A percentile compares a stretch with the other conserved stretches of the same genome.
phyloP scores from a whole-genome alignment of 2,113 vertebrate species.

The Origma solitaria region DNA sequence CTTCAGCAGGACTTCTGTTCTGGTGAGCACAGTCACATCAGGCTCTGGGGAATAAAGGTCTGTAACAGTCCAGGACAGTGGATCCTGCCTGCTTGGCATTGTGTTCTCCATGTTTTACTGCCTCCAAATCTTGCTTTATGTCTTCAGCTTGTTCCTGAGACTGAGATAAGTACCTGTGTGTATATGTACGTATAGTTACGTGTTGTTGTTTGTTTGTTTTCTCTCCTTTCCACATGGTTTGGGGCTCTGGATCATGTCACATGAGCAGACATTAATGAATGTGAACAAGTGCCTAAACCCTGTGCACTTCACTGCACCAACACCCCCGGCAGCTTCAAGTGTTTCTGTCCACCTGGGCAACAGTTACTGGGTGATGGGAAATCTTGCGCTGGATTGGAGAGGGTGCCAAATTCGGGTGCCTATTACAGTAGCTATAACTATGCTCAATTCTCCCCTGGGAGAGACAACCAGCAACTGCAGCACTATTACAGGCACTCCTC shows the following conservation, averaged over 20 bases:
- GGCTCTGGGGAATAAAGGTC: neutral
- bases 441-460: slow-evolving; percentile 80
- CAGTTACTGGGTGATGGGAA: slow-evolving; percentile 93
- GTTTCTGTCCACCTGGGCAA: slow-evolving; percentile 88
- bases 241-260: slow-evolving; percentile 74
- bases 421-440: slow-evolving; percentile 82
- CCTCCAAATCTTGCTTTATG: neutral
- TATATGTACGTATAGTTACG: slow-evolving; percentile 2
- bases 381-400: slow-evolving; percentile 94
- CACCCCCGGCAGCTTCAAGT: slow-evolving; percentile 94
- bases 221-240: slow-evolving; percentile 69
- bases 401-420: slow-evolving; percentile 82
- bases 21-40: neutral
- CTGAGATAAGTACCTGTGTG: slow-evolving; percentile 53
- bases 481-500: slow-evolving; percentile 89
- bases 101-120: neutral
- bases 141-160: slow-evolving; percentile 63
- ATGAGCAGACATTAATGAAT: slow-evolving; percentile 96
- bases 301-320: slow-evolving; percentile 93
- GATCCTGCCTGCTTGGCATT: neutral
- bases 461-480: slow-evolving; percentile 76
- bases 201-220: slow-evolving; percentile 67
- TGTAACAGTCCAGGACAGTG: neutral
- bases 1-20: neutral
- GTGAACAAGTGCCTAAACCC: slow-evolving; percentile 86